Percentiles rank a stretch among this genome's conserved stretches.
Evolutionary conservation across 2,888 invertebrate species (phyloP).

Genomic region (Diarsia mendica): DNA sequence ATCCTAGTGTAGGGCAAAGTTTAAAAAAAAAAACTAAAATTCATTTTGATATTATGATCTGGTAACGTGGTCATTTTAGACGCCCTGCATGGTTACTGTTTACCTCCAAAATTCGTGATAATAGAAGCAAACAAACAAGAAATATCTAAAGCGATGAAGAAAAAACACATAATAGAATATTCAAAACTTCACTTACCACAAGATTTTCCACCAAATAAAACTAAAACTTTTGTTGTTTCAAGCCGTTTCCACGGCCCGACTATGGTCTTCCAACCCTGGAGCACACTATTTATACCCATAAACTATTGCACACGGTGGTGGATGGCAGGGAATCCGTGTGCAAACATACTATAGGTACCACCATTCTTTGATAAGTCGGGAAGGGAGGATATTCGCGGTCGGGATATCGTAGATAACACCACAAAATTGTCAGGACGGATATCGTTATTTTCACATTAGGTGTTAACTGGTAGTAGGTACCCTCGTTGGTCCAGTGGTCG

Average conservation of each 20-base stretch:
- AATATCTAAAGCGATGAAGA: constrained; percentile 1
- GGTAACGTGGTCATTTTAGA: too few species aligned
- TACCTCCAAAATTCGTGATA: background rate
- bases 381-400: constrained; percentile 52
- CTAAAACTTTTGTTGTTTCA: constrained; percentile 43
- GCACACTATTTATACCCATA: constrained; percentile 64
- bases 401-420: constrained; percentile 36
- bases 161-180: background rate
- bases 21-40: too few species aligned
- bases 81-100: background rate
- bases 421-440: constrained; percentile 12
- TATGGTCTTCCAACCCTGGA: constrained; percentile 52
- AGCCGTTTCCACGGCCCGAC: constrained; percentile 78
- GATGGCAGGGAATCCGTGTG: constrained; percentile 60
- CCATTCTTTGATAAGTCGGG: constrained; percentile 39
- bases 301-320: constrained; percentile 54
- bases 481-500: too few species aligned
- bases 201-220: constrained; percentile 38
- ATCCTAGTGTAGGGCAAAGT: too few species aligned
- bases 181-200: constrained; percentile 54
- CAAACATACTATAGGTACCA: constrained; percentile 54
- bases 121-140: background rate
- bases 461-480: too few species aligned
- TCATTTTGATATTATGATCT: too few species aligned
- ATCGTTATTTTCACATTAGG: background rate